Evolutionary conservation across 2,888 invertebrate species (phyloP), one percentile per base, ranked within the genome.

Genomic region (Anthoptus insignis): DNA sequence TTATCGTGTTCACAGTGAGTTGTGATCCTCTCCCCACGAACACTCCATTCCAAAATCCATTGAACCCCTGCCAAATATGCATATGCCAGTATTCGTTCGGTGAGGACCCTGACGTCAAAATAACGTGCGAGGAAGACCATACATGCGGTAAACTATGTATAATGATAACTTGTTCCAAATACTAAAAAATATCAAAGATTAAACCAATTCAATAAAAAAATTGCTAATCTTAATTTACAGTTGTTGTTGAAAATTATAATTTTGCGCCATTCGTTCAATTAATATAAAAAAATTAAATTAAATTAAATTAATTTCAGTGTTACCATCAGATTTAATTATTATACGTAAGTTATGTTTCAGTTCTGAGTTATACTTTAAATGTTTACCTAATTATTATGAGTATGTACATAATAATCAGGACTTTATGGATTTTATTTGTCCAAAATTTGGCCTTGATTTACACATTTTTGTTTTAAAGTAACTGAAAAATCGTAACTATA

Each of bases 51-150:
- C 75, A 83, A 59, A 87, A 89, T 67, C 91, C 90, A 1, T 65
- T 88, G 66, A 85, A 91, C 58, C 89, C 88, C 7, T 91, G 91
- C 74, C 90, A 89, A 70, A 73, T 84, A 19, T 91, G 91, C 70
- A 70, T 85, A 29, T 91, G 91, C 73, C 70, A 57, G 34, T 77
- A 79, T 45, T 47, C 69, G 0, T 6, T 77, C 8, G 71, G 71
- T 32, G 85, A 84, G 3, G 71, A 74, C 14, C 70, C 67, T 13
- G 85, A 88, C 19, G 77, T 81, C 14, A 69, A 78, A 14, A 85
- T 91, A 16, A 73, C 80, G 1, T 91, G 91, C 73, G 73, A 81
- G 29, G 80, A 84, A 0, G 86, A 82, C 59, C 81, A 78, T 11
- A 76, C 84, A 32, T 91, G 91, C 64, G 77, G 91, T 91, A 72